Evolutionary conservation across 2,113 vertebrate species (phyloP).

Genomic region (Petrocephalus microphthalmus): DNA sequence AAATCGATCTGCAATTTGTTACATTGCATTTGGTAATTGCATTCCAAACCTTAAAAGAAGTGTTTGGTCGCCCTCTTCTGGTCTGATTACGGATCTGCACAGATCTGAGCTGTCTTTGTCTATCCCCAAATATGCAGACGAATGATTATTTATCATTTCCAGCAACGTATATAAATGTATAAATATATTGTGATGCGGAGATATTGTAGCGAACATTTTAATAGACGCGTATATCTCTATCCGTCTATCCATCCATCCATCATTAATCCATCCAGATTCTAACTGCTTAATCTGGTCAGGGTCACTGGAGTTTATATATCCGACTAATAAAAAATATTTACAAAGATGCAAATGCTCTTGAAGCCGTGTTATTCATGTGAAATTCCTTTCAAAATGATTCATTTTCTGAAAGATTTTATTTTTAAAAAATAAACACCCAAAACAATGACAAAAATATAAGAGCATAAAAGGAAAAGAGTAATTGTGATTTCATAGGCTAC

Average conservation of each 20-base stretch:
- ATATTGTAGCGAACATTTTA: not conserved
- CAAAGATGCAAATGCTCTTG: not conserved
- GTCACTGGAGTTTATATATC: not conserved
- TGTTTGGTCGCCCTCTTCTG: slow-evolving; percentile 42
- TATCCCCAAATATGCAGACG: not conserved
- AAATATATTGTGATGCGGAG: not conserved
- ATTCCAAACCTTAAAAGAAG: slow-evolving; percentile 13
- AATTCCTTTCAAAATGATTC: not conserved
- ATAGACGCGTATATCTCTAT: not conserved
- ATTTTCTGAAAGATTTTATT: not conserved
- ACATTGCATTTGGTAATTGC: not conserved
- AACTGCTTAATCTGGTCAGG: not conserved
- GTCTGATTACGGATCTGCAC: not conserved
- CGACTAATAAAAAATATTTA: not conserved
- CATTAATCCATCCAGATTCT: not conserved
- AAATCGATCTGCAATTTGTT: not conserved
- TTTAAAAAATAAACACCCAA: not conserved
- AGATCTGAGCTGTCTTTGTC: not conserved
- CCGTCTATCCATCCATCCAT: not conserved
- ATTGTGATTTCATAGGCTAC: not conserved
- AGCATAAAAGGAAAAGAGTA: not conserved
- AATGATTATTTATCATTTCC: not conserved
- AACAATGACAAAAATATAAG: not conserved
- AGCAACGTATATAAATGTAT: not conserved
- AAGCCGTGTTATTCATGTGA: not conserved